These are phyloP conservation scores for Sebastes matsubarae DNA, from an alignment of 2,797 vertebrate species.

Conservation along the genomic window DNA sequence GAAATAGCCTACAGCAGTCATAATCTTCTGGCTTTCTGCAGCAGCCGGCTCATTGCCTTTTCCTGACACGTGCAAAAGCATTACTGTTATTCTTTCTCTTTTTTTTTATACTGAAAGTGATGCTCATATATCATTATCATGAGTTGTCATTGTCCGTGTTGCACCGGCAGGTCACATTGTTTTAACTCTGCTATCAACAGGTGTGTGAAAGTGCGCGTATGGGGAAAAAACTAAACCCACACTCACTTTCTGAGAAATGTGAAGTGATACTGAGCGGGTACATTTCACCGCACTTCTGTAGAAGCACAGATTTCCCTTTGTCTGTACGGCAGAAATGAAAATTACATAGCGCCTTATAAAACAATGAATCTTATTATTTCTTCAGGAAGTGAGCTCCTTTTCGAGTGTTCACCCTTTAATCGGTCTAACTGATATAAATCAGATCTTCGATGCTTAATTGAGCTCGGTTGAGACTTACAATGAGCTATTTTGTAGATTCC, in stretches of 20 bases:
- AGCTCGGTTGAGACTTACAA: conserved; percentile 31
- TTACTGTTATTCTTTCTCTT: neutral
- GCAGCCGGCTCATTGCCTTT: neutral
- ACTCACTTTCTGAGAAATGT: conserved; percentile 46
- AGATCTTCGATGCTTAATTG: conserved; percentile 48
- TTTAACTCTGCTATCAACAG: neutral
- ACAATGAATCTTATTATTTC: conserved; percentile 53
- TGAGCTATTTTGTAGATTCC: conserved; percentile 1
- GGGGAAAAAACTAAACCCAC: neutral
- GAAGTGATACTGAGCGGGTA: conserved; percentile 50
- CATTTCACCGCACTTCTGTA: conserved; percentile 2
- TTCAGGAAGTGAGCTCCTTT: conserved; percentile 37
- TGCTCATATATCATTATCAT: neutral
- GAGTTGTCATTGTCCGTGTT: neutral
- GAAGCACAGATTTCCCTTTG: conserved; percentile 22
- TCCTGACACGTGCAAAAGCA: neutral
- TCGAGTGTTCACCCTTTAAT: conserved; percentile 43
- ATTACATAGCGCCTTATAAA: conserved; percentile 42
- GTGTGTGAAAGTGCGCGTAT: neutral
- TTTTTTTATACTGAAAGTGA: neutral
- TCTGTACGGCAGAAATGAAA: conserved; percentile 27
- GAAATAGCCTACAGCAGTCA: neutral
- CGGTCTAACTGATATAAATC: conserved; percentile 54
- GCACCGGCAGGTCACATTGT: neutral
- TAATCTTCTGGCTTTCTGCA: too few relatives aligned